A percentile compares a stretch with the other conserved stretches of the same genome.
These are phyloP conservation scores for Trididemnum nubilum DNA, from an alignment of 23 tunicate species.

Conservation along the genomic window DNA sequence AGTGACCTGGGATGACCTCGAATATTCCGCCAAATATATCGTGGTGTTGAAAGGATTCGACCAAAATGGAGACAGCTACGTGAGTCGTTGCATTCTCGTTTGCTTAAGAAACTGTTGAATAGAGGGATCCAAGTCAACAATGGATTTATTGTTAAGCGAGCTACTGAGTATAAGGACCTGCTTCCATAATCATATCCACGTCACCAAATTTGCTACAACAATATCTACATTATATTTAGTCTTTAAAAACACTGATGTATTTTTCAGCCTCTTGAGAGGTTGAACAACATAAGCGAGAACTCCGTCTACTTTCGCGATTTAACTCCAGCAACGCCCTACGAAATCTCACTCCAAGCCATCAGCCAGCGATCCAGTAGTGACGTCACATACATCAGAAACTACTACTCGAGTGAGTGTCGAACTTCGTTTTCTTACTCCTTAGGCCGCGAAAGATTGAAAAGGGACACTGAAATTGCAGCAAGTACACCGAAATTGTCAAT, in stretches of 20 bases:
- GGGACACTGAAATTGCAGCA: no score
- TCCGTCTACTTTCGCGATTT: slow-evolving; percentile 43
- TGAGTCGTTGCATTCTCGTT: slow-evolving; percentile 29
- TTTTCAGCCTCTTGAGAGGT: background rate
- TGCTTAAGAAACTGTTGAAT: no score
- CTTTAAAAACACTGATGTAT: no score
- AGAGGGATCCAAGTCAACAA: no score
- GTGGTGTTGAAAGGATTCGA: slow-evolving; percentile 24
- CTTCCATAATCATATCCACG: no score
- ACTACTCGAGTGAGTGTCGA: slow-evolving; percentile 41
- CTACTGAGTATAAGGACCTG: no score
- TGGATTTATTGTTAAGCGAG: no score
- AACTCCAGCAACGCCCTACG: slow-evolving; percentile 56
- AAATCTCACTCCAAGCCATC: slow-evolving; percentile 46
- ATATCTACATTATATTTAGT: no score
- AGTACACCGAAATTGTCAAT: no score
- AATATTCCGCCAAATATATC: slow-evolving; percentile 5
- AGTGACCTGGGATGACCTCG: slow-evolving; percentile 33
- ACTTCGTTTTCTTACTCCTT: no score
- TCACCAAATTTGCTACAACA: no score
- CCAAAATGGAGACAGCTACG: slow-evolving; percentile 32
- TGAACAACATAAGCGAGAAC: slow-evolving; percentile 2
- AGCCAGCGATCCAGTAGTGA: slow-evolving; percentile 19
- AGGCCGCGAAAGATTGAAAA: no score
- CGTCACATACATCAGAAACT: background rate